A percentile compares a stretch with the other conserved stretches of the same genome.
Conservation (phyloP, 2,888 invertebrate species). For the Frankliniella intonsa region DNA sequence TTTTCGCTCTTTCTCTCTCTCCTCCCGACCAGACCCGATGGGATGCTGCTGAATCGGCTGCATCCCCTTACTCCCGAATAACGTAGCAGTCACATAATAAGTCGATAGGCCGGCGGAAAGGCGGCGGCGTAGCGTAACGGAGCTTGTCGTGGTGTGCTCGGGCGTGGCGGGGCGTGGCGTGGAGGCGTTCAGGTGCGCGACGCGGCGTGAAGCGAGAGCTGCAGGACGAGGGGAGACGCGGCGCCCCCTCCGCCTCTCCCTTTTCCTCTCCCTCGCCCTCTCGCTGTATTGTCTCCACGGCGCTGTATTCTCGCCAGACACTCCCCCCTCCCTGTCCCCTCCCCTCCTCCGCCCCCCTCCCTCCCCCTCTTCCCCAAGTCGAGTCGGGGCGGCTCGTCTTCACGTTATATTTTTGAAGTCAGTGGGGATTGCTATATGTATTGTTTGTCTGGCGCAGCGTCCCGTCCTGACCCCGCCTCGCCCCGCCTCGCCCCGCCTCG, state of each 20-base stretch:
- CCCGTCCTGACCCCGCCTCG: background rate
- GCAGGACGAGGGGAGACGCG: background rate
- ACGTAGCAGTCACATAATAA: too few relatives aligned
- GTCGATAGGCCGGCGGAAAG: too few relatives aligned
- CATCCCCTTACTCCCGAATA: too few relatives aligned
- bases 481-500: background rate
- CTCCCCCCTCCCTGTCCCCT: background rate
- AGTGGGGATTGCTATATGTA: background rate
- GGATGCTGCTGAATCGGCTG: too few relatives aligned
- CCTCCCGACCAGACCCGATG: too few relatives aligned
- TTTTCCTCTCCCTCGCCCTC: background rate
- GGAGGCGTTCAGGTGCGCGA: too few relatives aligned
- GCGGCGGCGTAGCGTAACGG: too few relatives aligned
- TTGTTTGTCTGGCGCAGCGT: conserved; percentile 3
- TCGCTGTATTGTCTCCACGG: too few relatives aligned
- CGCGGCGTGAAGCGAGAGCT: too few relatives aligned
- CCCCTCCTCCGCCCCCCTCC: background rate
- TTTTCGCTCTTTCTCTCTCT: too few relatives aligned
- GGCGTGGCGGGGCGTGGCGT: too few relatives aligned
- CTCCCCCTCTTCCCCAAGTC: background rate
- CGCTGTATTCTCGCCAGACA: background rate
- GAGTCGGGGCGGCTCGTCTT: background rate
- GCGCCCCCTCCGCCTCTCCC: background rate
- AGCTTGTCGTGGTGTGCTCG: too few relatives aligned
- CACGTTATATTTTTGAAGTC: conserved; percentile 19